Conservation (phyloP, 2,113 vertebrate species). For the Aptenodytes forsteri region DNA sequence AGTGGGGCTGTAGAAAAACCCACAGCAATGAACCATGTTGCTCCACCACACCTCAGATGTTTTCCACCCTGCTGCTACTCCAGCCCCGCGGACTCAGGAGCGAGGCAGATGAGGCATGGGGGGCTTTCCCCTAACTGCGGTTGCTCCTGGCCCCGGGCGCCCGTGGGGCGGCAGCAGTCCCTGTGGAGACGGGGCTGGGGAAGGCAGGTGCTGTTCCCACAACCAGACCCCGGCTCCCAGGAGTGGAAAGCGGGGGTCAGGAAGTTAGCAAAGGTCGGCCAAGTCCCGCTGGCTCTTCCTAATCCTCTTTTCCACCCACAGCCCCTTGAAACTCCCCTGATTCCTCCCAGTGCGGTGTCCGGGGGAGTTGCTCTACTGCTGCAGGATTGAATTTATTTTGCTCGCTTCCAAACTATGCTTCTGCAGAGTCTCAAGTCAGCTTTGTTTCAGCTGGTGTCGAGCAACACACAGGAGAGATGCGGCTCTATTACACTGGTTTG, state of each 20-base stretch:
- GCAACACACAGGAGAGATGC: conserved; percentile 46
- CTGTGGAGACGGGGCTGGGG: not conserved
- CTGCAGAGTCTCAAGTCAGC: conserved; percentile 49
- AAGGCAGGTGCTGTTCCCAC: conserved; percentile 68
- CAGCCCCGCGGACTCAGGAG: accelerated
- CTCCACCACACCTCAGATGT: not conserved
- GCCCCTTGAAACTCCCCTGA: conserved; percentile 54
- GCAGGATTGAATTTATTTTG: conserved; percentile 47
- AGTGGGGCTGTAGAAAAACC: not conserved
- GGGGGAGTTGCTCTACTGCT: conserved; percentile 28
- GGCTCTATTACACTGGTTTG: not conserved
- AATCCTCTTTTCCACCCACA: conserved; percentile 65
- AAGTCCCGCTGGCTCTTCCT: conserved; percentile 45
- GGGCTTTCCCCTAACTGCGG: not conserved
- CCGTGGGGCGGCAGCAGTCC: not conserved
- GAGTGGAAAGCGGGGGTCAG: conserved; percentile 5
- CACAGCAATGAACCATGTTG: accelerated
- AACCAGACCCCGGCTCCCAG: not conserved
- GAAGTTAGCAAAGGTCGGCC: conserved; percentile 53
- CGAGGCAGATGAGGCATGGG: not conserved
- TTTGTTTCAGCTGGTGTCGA: conserved; percentile 53
- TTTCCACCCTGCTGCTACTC: accelerated
- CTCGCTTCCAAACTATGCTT: conserved; percentile 42
- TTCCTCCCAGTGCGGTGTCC: conserved; percentile 19
- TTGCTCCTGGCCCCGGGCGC: accelerated